Evolutionary conservation across 1,140 invertebrate species (phyloP).

Genomic region (Helicorthomorpha holstii): DNA sequence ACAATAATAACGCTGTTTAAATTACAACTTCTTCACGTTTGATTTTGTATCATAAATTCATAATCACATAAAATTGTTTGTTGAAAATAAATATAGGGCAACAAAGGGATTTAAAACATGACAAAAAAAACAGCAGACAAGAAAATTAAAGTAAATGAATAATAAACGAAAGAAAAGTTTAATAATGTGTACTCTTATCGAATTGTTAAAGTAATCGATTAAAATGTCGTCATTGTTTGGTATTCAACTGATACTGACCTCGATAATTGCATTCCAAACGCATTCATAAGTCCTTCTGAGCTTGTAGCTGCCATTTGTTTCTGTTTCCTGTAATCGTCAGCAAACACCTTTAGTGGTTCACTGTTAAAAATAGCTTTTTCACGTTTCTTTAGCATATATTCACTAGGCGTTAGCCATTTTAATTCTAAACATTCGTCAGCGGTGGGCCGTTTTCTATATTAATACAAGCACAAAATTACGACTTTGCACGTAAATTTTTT

Average conservation of each 20-base stretch:
- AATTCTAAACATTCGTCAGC: slow-evolving; percentile 89
- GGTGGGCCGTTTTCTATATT: slow-evolving; percentile 68
- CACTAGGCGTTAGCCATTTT: slow-evolving; percentile 77
- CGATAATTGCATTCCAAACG: slow-evolving; percentile 1
- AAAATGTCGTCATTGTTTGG: slow-evolving; percentile 4
- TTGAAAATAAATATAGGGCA: no score
- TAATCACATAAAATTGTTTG: no score
- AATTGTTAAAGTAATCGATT: no score
- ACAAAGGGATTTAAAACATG: no score
- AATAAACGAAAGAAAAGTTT: no score
- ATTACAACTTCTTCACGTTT: no score
- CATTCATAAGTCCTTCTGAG: not conserved
- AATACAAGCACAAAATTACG: not conserved
- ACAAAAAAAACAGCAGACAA: no score
- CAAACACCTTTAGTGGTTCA: slow-evolving; percentile 37
- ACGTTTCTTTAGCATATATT: slow-evolving; percentile 82
- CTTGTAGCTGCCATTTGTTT: not conserved
- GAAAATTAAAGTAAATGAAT: no score
- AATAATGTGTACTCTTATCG: no score
- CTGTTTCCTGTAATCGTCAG: slow-evolving; percentile 12
- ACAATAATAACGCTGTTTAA: no score
- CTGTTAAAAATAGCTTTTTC: slow-evolving; percentile 72
- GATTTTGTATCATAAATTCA: no score
- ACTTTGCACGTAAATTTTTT: not conserved
- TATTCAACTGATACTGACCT: slow-evolving; percentile 6